A percentile compares a stretch with the other conserved stretches of the same genome.
Evolutionary conservation across 2,113 vertebrate genomes (phyloP).

Genomic region (Vulpes vulpes): DNA sequence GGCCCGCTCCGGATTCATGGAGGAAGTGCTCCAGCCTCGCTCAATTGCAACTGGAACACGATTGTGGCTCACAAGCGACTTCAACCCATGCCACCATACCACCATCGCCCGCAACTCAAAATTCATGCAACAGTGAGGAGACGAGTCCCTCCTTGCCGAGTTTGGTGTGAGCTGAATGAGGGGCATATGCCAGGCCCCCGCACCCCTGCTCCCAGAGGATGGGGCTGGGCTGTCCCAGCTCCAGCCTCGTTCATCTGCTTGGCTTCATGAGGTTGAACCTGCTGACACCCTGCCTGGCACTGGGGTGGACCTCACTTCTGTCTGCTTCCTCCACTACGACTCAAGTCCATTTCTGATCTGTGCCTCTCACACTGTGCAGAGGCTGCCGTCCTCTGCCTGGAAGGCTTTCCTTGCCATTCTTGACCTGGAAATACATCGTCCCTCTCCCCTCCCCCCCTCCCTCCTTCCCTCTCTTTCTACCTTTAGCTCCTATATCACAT

Average conservation of each 20-base stretch:
- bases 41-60: accelerated
- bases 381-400: neutral
- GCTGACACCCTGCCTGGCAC: neutral
- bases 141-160: neutral
- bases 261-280: neutral
- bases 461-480: too few relatives aligned
- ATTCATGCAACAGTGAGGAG: neutral
- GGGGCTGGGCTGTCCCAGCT: neutral
- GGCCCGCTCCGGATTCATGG: accelerated
- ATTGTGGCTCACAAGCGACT: neutral
- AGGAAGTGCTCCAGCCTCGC: neutral
- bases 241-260: neutral
- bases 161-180: accelerated
- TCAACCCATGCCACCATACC: neutral
- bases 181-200: accelerated
- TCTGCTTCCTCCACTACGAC: neutral
- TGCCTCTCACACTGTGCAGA: neutral
- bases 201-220: neutral
- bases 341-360: neutral
- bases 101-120: neutral
- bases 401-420: too few relatives aligned
- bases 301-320: neutral
- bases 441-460: neutral
- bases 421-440: neutral
- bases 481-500: neutral